phyloP scores from a whole-genome alignment of 2,797 vertebrate genomes.

The Galago senegalensis region DNA sequence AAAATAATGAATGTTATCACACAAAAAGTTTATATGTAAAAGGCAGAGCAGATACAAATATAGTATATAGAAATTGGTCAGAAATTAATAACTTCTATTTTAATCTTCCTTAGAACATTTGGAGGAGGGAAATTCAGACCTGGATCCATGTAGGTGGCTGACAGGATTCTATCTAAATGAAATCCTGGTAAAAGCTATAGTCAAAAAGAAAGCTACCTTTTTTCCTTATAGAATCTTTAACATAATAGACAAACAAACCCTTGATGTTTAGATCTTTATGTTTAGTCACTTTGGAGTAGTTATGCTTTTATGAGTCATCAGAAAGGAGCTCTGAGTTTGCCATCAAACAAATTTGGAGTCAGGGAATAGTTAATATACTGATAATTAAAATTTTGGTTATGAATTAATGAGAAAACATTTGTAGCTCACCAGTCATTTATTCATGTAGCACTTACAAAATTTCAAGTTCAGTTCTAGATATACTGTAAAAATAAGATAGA shows the following conservation, averaged over 20 bases:
- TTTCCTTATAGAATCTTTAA: slow-evolving; percentile 40
- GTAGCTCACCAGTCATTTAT: background rate
- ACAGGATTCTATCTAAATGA: slow-evolving; percentile 44
- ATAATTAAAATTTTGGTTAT: slow-evolving; percentile 52
- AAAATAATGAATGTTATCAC: slow-evolving; percentile 80
- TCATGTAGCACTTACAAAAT: background rate
- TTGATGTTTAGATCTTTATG: slow-evolving; percentile 44
- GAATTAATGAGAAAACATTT: background rate
- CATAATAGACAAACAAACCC: background rate
- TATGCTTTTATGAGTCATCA: slow-evolving; percentile 62
- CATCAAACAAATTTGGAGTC: slow-evolving; percentile 38
- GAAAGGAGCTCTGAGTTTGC: slow-evolving; percentile 30
- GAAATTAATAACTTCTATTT: slow-evolving; percentile 78
- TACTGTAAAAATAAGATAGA: background rate
- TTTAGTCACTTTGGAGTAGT: slow-evolving; percentile 63
- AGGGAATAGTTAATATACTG: background rate
- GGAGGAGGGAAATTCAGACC: background rate
- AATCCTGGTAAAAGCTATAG: slow-evolving; percentile 42
- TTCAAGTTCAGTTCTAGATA: background rate
- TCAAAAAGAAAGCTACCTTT: slow-evolving; percentile 43
- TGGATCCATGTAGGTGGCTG: background rate
- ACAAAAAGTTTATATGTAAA: slow-evolving; percentile 59
- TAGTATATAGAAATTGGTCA: slow-evolving; percentile 63
- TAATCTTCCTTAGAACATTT: slow-evolving; percentile 48
- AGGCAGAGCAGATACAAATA: slow-evolving; percentile 67